Conservation (phyloP, 64 coral and sea anemone species). For the Acropora tenuis region DNA sequence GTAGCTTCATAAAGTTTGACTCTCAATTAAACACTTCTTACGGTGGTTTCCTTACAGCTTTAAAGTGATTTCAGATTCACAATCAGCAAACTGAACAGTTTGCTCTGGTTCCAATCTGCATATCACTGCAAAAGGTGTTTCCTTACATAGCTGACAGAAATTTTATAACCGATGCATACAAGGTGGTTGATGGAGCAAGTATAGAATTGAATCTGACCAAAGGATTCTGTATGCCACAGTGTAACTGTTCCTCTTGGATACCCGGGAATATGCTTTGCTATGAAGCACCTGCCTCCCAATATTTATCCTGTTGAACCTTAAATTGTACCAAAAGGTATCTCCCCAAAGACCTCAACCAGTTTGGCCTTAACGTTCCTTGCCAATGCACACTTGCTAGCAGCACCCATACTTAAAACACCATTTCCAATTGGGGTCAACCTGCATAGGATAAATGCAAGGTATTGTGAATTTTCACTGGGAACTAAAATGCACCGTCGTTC, state of each 20-base stretch:
- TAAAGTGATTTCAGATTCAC: neutral
- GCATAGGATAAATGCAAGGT: too few relatives aligned
- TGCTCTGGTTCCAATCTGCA: neutral
- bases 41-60: neutral
- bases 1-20: neutral
- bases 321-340: conserved; percentile 9
- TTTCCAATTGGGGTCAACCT: too few relatives aligned
- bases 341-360: neutral
- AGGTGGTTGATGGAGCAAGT: neutral
- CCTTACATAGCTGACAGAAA: neutral
- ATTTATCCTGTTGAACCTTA: conserved; percentile 23
- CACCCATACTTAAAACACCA: neutral
- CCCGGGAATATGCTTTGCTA: neutral
- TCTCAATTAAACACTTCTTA: neutral
- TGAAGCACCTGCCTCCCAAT: conserved; percentile 29
- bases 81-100: conserved; percentile 13
- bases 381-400: too few relatives aligned
- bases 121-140: conserved; percentile 19
- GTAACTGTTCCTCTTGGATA: conserved; percentile 18
- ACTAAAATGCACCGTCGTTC: too few relatives aligned
- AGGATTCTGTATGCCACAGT: conserved; percentile 23
- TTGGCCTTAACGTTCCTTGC: neutral
- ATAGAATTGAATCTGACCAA: conserved; percentile 12
- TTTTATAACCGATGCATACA: neutral
- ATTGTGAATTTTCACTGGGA: too few relatives aligned